Evolutionary conservation across 1,140 invertebrate genomes (phyloP), one percentile per base, ranked within the genome.

Genomic region (Chrysoperla carnea): DNA sequence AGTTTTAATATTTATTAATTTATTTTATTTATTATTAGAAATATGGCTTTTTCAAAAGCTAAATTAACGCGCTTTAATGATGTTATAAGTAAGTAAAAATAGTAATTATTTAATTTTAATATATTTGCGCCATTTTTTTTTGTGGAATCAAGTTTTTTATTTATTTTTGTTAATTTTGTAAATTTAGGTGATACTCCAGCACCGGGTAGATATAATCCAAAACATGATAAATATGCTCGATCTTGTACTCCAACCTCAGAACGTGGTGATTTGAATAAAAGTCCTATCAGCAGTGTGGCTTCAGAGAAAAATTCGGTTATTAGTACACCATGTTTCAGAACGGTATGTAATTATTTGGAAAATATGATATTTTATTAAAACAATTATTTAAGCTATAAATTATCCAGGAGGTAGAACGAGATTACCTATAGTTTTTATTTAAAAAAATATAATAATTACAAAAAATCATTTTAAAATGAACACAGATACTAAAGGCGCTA

Each of bases 31-130:
- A 33, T 15, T 27, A 41, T 27, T n/a, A 29, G 31, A 23, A 52
- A 11, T 42, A 59, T 59, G 57, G 59, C 58, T 36, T 60, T 60
- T 45, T 48, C 57, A 40, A 55, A 51, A 54, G 58, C 58, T 6
- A 60, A 58, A 52, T 44, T 60, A 17, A 50, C 54, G 45, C 46
- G 58, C 45, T 60, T 60, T 40, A 60, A 59, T 39, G 57, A 59
- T 40, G 45, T 54, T 29, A 49, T 47, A 45, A 42, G 57, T 60
- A 48, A 55, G 52, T 51, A 40, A 8, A 39, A 12, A 39, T 11
- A 12, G 5, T n/a, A 27, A 11, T 11, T 27, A 27, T 29, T 17
- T 23, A 39, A 23, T 4, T 23, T 27, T 39, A 27, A 39, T 11
- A 6, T 12, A 14, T 12, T 37, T 12, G 14, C 11, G 15, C 15